Conservation (phyloP, 2,888 invertebrate species). For the Galerucella calmariensis region DNA sequence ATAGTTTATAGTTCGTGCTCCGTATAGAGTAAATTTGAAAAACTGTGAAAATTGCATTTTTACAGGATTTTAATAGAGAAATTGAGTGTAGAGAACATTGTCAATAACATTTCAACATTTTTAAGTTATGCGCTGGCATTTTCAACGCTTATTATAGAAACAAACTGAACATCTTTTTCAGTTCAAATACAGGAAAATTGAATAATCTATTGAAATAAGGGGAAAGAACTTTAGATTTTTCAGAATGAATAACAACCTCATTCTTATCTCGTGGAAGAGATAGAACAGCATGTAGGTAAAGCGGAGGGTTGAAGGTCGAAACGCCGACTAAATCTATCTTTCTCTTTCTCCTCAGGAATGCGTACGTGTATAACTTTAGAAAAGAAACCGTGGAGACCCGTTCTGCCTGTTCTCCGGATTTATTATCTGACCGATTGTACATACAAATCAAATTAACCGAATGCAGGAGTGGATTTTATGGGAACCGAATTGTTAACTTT, state of each 20-base stretch:
- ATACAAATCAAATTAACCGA: slow-evolving; percentile 61
- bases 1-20: no score
- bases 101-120: no score
- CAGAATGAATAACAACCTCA: slow-evolving; percentile 23
- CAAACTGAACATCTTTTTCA: no score
- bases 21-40: no score
- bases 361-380: slow-evolving; percentile 50
- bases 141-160: no score
- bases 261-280: slow-evolving; percentile 29
- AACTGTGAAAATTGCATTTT: no score
- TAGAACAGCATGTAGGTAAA: slow-evolving; percentile 53
- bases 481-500: neutral
- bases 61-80: no score
- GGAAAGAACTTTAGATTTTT: slow-evolving; percentile 24
- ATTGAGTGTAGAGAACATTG: no score
- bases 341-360: slow-evolving; percentile 60
- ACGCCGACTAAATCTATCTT: slow-evolving; percentile 40
- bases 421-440: slow-evolving; percentile 59
- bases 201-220: no score
- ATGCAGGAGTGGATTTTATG: slow-evolving; percentile 41
- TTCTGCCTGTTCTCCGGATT: slow-evolving; percentile 60
- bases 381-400: slow-evolving; percentile 52
- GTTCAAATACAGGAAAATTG: no score
- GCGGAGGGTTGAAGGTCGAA: slow-evolving; percentile 61
- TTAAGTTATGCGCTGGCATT: no score